phyloP scores from a whole-genome alignment of 2,888 invertebrate genomes.

The Notodonta ziczac region DNA sequence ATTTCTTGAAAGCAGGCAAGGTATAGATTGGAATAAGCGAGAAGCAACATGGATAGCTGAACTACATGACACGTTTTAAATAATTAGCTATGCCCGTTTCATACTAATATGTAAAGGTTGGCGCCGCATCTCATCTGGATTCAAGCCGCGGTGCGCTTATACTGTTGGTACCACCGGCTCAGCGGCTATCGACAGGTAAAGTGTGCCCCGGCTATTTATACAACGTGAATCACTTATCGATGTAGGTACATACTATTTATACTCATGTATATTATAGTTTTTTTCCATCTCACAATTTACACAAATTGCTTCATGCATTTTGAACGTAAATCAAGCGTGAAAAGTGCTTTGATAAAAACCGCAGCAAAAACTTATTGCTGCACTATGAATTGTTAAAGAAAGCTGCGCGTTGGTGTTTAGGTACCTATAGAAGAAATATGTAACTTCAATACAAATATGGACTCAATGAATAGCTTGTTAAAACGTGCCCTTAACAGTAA shows the following conservation, averaged over 20 bases:
- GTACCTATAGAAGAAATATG: background rate
- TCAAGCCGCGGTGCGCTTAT: slow-evolving; percentile 50
- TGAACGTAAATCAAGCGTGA: slow-evolving; percentile 6
- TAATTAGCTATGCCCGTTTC: slow-evolving; percentile 65
- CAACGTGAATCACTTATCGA: slow-evolving; percentile 11
- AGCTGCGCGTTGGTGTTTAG: background rate
- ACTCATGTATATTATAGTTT: background rate
- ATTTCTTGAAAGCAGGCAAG: slow-evolving; percentile 29
- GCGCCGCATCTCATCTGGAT: slow-evolving; percentile 73
- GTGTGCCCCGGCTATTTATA: slow-evolving; percentile 23
- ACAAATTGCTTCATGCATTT: slow-evolving; percentile 7
- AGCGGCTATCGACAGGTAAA: slow-evolving; percentile 29
- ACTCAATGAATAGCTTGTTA: background rate
- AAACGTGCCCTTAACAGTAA: slow-evolving; percentile 2
- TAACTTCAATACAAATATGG: background rate
- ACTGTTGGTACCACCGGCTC: slow-evolving; percentile 22
- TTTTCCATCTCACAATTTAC: slow-evolving; percentile 6
- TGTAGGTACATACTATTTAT: background rate
- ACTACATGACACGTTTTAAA: slow-evolving; percentile 50
- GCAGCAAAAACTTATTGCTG: background rate
- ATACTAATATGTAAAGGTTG: slow-evolving; percentile 54
- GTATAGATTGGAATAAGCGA: slow-evolving; percentile 23
- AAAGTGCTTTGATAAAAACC: slow-evolving; percentile 3
- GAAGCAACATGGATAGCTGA: slow-evolving; percentile 25
- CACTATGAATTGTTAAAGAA: slow-evolving; percentile 1